Percentiles rank a stretch among this genome's conserved stretches.
These are phyloP conservation scores for Leptarthrus brevirostris DNA, from an alignment of 2,888 invertebrate species.

Conservation along the genomic window DNA sequence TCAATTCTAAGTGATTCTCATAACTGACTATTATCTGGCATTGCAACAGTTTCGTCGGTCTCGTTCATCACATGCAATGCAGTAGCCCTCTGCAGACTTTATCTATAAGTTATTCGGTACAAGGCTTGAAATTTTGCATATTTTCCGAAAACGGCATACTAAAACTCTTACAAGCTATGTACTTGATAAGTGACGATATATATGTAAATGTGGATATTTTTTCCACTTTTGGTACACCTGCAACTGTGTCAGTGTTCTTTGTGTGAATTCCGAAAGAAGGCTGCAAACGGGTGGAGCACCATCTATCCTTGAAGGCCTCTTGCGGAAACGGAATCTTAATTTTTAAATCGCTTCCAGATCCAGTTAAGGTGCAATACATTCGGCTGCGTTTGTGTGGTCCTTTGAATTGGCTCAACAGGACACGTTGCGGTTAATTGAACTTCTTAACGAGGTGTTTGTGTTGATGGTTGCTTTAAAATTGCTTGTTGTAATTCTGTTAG, in stretches of 20 bases:
- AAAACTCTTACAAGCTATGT: not conserved
- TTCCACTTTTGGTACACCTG: not conserved
- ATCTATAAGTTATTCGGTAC: not conserved
- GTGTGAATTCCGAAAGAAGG: not conserved
- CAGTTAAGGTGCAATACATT: too few relatives aligned
- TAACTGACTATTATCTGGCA: not conserved
- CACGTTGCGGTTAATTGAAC: too few relatives aligned
- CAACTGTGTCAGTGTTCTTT: slow-evolving; percentile 10
- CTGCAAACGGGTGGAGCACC: not conserved
- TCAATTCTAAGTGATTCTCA: not conserved
- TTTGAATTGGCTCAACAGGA: too few relatives aligned
- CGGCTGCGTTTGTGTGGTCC: too few relatives aligned
- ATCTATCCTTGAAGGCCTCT: too few relatives aligned
- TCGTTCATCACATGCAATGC: slow-evolving; percentile 57
- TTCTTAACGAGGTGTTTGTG: not conserved
- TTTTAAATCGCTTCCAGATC: too few relatives aligned
- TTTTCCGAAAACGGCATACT: not conserved
- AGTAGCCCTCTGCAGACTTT: slow-evolving; percentile 57
- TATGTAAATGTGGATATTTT: not conserved
- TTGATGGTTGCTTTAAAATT: not conserved
- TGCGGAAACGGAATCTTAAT: too few relatives aligned
- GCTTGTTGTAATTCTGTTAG: not conserved
- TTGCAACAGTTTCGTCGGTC: not conserved
- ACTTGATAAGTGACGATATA: not conserved
- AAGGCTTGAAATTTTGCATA: slow-evolving; percentile 16